Base-by-base conservation (phyloP, 37 sponge, comb jelly and placozoan genomes). In the Geodia barretti region DNA sequence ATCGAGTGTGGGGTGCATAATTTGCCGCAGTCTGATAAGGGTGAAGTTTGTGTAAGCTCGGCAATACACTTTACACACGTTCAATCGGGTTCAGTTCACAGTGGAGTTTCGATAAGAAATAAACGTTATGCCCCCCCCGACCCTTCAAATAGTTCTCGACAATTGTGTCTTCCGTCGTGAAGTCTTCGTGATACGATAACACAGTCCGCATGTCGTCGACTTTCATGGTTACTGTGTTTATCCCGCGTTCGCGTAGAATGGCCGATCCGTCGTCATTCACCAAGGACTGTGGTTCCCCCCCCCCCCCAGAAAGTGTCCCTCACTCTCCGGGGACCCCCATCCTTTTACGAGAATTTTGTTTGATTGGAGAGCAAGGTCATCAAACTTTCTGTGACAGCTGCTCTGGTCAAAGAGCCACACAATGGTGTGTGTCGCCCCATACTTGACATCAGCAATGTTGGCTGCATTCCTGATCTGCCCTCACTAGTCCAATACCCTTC, bases 391-490 rank as follows among this genome's bases (percentile, higher is more conserved):
- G 40, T 87, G 81, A 40, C 78, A 62, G 1, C 75, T 42, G 36
- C 78, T 72, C 2, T 81, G 88, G 58, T 88, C 88, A 82, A 88
- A 88, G 26, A 88, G 29, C 78, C 82, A 82, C 1, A 77, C 42
- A 62, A 70, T 4, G 3, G 42, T 88, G 81, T 81, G 60, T 14
- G 36, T 32, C 5, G 37, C 34, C 1, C 73, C 77, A 39, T 88
- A 88, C 65, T 88, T 77, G 20, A 63, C 39, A 19, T 88, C 73
- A 0, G 88, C 88, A 30, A 82, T 88, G 14, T 40, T 54, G 9
- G 30, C 31, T 4, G 83, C 82, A 7, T 39, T 60, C 23, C 76
- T 65, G 31, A 88, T 40, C 47, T 88, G 72, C 0, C 0, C 20
- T 76, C 63, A 32, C 63, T 62, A 4, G 30, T 60, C 77, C 63